Base-by-base conservation (phyloP, 64 coral and sea anemone species). In the Stylophora pistillata region DNA sequence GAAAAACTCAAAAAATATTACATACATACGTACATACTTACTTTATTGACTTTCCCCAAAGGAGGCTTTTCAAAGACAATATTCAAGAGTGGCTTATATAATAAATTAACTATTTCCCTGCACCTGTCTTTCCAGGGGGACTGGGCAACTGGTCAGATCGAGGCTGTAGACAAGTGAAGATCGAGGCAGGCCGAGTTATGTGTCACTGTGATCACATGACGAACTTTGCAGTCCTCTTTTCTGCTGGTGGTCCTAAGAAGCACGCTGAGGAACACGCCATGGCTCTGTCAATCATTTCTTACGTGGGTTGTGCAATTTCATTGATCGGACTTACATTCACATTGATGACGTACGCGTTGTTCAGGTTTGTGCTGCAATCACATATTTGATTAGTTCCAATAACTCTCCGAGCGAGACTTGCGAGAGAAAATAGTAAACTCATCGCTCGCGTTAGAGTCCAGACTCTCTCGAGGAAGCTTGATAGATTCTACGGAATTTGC, bases 201-300 rank as follows among this genome's bases (percentile, higher is more conserved):
- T 96, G 94, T 34, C 79, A 83, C 30, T 92, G 94, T 87, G 71
- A 95, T 89, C 94, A 95, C 79, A 89, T 95, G 94, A 95, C 94
- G 5, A 96, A 90, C 80, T 96, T 96, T 89, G 94, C 94, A 3
- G 91, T 96, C 14, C 23, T 96, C 2, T 96, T 96, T 78, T 89
- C 94, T 62, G 84, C 94, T 12, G 53, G 77, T n/a, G 91, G 81
- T 57, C 56, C 86, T n/a, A 75, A 41, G 56, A 71, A 33, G 15
- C 55, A 55, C 37, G 23, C 59, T 10, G 27, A 66, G 30, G 5
- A 30, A 25, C 90, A 89, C 18, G 70, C 80, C 73, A 18, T 58
- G 55, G 86, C 89, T 4, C 72, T 96, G 65, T 89, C 86, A 55
- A 87, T 96, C 58, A 93, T 96, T n/a, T 86, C 71, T 21, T 96